Conservation (phyloP, 2,797 vertebrate species). For the Propithecus perrieri region DNA sequence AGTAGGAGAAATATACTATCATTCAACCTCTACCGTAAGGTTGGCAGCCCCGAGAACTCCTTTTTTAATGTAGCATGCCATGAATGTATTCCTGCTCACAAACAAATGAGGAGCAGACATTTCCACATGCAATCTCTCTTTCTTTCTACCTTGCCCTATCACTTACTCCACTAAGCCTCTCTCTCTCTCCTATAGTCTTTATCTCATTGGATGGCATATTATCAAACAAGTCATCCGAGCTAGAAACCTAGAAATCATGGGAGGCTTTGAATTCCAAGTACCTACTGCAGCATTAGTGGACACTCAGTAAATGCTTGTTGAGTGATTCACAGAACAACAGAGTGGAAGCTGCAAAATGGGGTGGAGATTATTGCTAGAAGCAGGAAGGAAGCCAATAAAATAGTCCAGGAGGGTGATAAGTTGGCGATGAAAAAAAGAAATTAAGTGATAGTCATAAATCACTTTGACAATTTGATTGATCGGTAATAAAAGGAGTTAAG, state of each 20-base stretch:
- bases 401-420: neutral
- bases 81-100: neutral
- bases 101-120: neutral
- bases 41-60: neutral
- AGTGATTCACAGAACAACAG: neutral
- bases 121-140: neutral
- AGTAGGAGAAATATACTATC: neutral
- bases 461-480: neutral
- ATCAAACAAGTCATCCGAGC: neutral
- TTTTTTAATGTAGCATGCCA: neutral
- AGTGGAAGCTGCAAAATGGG: neutral
- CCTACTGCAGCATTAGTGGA: neutral
- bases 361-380: neutral
- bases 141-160: neutral
- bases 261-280: neutral
- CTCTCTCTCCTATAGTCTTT: neutral
- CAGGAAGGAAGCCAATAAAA: neutral
- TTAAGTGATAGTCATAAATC: neutral
- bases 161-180: neutral
- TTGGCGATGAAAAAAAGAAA: neutral
- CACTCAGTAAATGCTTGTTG: neutral
- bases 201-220: neutral
- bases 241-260: neutral
- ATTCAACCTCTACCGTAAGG: neutral
- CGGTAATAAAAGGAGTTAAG: neutral